phyloP scores from a whole-genome alignment of 2,888 invertebrate genomes.

The Lasioglossum zephyrum region DNA sequence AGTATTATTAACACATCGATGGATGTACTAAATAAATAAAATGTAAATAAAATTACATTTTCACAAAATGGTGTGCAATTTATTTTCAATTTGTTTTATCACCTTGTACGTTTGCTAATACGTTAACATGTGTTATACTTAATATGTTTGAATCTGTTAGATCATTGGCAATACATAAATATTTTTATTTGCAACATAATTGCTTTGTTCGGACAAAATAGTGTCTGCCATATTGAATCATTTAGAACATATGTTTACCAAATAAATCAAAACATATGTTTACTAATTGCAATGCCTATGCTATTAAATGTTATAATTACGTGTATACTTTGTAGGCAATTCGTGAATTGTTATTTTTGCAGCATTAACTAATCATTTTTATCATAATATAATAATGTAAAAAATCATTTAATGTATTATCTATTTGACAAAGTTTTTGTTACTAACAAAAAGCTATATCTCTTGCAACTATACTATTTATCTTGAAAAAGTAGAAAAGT shows the following conservation, averaged over 20 bases:
- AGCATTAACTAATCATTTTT: not conserved
- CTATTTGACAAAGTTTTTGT: not conserved
- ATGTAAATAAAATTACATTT: not conserved
- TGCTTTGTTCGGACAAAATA: not conserved
- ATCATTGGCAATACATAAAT: too few species aligned
- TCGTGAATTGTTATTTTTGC: not conserved
- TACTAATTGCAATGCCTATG: not conserved
- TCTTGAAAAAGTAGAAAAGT: not conserved
- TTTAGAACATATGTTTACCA: not conserved
- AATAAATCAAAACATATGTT: not conserved
- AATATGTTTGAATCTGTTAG: not conserved
- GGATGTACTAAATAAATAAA: too few species aligned
- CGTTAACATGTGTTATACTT: not conserved
- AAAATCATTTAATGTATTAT: not conserved
- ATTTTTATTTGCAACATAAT: not conserved
- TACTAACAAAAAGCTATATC: not conserved
- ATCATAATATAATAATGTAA: not conserved
- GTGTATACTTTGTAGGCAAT: not conserved
- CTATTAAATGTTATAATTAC: not conserved
- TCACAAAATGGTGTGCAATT: not conserved
- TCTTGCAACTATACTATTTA: not conserved
- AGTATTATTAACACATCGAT: slow-evolving; percentile 11
- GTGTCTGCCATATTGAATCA: not conserved
- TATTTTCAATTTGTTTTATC: not conserved
- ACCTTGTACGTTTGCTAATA: not conserved